Base-by-base conservation (phyloP, 2,888 invertebrate genomes). In the Liposcelis brunnea region DNA sequence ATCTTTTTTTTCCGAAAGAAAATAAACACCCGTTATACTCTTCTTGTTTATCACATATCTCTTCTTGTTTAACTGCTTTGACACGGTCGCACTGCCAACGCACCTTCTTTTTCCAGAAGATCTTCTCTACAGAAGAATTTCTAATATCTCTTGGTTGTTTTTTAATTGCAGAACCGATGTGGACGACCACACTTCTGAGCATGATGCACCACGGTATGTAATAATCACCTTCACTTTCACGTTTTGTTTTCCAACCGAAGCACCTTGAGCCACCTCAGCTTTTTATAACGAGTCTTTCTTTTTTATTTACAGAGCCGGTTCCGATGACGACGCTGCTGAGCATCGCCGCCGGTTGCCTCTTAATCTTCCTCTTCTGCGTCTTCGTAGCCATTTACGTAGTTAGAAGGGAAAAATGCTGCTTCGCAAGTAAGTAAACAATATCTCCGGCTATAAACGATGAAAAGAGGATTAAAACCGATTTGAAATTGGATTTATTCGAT, bases 321-420 rank as follows among this genome's bases (percentile, higher is more conserved):
- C 69, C 71, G 56, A 69, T 74, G 69, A 69, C 71, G 56, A 72
- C 72, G 48, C 57, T 74, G 52, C 63, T 73, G 50, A 71, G 71
- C 49, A 62, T 73, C 32, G 71, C 71, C 31, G 71, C 70, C 42
- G 70, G 70, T 46, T 67, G 70, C 48, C 59, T 73, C 51, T 67
- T 72, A 15, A 66, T 67, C 46, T 66, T 72, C 52, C 60, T 74
- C 32, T 61, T 74, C 32, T 61, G 71, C 49, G 63, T 74, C 47
- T 70, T 70, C 46, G 65, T 67, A 45, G 72, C 71, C 57, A 66
- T 74, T 49, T 74, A 72, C 57, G 70, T 71, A 46, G 64, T 72
- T 47, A 65, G 70, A 50, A 64, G 70, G 46, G 72, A 72, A 58
- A 72, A 72, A 57, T 74, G 72, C 61, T 74, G 74, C 57, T 73